Base-by-base conservation (phyloP, 2,888 invertebrate species). In the Epinotia ramella region DNA sequence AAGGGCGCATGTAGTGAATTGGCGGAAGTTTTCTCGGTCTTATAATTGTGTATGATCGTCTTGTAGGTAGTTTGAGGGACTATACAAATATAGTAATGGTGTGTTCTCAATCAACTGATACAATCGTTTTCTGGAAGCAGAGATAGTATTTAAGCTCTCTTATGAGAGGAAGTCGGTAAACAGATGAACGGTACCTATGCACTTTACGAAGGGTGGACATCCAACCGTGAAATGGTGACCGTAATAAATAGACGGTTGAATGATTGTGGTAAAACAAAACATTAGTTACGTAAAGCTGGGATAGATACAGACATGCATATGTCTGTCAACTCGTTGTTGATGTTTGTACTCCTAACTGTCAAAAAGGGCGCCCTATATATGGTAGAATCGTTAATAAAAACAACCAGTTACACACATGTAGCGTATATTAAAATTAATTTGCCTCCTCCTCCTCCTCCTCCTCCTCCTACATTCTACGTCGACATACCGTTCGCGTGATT, bases 11-110 rank as follows among this genome's bases (percentile, higher is more conserved):
- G 18, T 49, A 13, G 44, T 69, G n/a, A 18, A 33, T 73, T 73
- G 71, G 66, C 68, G 57, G 62, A 64, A 68, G 73, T 72, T 79
- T 81, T 73, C 80, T 77, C 76, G 82, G 81, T 81, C 77, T 80
- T 77, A 80, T 87, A 86, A 88, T 86, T 86, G 84, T 83, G 84
- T 84, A 82, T 88, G 88, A 89, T 88, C 84, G 88, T 84, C 83
- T 85, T 84, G 83, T 79, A 79, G 79, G 83, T 80, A 78, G 70
- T 49, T 5, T 79, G 79, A 82, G 82, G 81, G 79, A 73, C 77
- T 78, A 85, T 81, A 80, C 82, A 85, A 86, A 87, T 84, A 87
- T 86, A 80, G 80, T 78, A 66, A 77, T 73, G 74, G 73, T 70
- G 69, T 71, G 66, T 66, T 57, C 66, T 70, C 73, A 49, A 72